A percentile compares a stretch with the other conserved stretches of the same genome.
These are phyloP conservation scores for Eurois occulta DNA, from an alignment of 2,888 invertebrate species.

Conservation along the genomic window DNA sequence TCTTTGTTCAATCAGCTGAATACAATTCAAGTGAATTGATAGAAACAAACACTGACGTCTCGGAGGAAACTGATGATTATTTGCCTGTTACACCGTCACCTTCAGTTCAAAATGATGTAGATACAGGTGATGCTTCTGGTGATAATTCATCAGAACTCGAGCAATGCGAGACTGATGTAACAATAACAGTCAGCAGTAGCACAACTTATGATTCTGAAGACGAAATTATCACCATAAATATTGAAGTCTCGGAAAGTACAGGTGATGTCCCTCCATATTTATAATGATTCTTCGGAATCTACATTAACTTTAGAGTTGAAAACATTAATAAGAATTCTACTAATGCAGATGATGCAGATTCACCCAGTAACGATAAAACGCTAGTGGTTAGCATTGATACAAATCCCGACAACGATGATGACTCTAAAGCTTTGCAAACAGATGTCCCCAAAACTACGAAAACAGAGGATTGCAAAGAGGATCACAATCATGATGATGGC, in stretches of 20 bases:
- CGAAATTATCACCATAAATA: conserved; percentile 46
- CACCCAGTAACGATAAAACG: conserved; percentile 9
- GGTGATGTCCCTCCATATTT: conserved; percentile 58
- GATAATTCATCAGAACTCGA: conserved; percentile 27
- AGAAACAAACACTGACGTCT: conserved; percentile 41
- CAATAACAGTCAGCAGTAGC: conserved; percentile 42
- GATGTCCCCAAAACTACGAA: not conserved
- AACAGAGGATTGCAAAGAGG: conserved; percentile 1
- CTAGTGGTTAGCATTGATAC: conserved; percentile 35
- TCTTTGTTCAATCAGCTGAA: conserved; percentile 54
- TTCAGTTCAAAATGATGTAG: conserved; percentile 42
- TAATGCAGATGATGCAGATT: conserved; percentile 49
- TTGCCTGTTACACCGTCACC: conserved; percentile 24
- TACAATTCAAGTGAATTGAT: conserved; percentile 47
- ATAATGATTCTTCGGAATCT: conserved; percentile 41
- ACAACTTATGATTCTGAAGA: conserved; percentile 42
- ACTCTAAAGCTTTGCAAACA: not conserved
- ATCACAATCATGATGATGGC: conserved; percentile 4
- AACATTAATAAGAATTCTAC: conserved; percentile 25
- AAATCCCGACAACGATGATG: conserved; percentile 12
- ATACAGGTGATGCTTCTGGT: conserved; percentile 40
- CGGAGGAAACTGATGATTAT: conserved; percentile 41
- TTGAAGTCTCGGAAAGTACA: conserved; percentile 54
- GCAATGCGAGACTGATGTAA: conserved; percentile 39
- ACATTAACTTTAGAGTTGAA: conserved; percentile 5